These are phyloP conservation scores for Acleris holmiana DNA, from an alignment of 2,888 invertebrate species.

Conservation along the genomic window DNA sequence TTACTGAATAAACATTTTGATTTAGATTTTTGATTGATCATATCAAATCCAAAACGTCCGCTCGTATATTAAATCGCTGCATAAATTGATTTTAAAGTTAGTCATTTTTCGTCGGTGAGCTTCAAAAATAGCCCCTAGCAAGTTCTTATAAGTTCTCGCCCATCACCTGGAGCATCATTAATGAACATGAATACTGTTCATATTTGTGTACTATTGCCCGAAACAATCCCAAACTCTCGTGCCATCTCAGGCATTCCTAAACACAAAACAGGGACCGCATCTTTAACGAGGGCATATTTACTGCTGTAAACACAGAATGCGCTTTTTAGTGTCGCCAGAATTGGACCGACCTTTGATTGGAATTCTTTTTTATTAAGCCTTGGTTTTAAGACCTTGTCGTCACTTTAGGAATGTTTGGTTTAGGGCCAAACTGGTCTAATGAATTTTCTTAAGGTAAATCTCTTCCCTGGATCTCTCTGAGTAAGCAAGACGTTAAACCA, in stretches of 20 bases:
- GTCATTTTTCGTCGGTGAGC: no score
- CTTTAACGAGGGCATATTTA: constrained; percentile 56
- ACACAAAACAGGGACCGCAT: constrained; percentile 58
- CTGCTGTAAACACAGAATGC: constrained; percentile 40
- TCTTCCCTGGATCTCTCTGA: no score
- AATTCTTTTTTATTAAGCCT: constrained; percentile 19
- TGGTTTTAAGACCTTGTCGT: constrained; percentile 12
- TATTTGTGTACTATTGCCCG: constrained; percentile 28
- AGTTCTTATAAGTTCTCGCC: no score
- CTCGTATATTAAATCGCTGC: no score
- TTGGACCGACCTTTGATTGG: constrained; percentile 33
- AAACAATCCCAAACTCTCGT: constrained; percentile 35
- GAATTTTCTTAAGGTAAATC: no score
- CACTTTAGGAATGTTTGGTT: constrained; percentile 11
- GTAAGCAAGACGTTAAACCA: no score
- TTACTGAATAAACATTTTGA: no score
- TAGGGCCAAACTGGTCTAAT: constrained; percentile 1
- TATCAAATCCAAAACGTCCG: no score
- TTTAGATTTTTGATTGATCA: no score
- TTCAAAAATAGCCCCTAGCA: no score
- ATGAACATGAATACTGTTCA: neutral
- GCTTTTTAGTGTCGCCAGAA: constrained; percentile 29
- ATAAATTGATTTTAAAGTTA: no score
- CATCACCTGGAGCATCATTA: no score
- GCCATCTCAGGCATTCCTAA: constrained; percentile 51